These are phyloP conservation scores for Stegastes partitus DNA, from an alignment of 2,113 vertebrate species.

Conservation along the genomic window DNA sequence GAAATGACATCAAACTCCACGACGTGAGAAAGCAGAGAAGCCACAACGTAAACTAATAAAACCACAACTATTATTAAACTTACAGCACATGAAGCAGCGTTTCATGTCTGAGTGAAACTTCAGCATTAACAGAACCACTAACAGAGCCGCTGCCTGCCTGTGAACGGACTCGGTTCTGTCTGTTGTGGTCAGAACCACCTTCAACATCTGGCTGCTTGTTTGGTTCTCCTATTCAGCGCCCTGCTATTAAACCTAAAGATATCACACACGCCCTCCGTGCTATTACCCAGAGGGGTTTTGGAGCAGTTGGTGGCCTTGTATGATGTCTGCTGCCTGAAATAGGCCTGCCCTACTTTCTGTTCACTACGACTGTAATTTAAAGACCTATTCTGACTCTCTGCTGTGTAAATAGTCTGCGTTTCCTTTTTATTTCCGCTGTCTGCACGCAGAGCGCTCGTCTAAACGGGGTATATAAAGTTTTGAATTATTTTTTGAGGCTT, in stretches of 20 bases:
- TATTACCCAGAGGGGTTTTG: conserved; percentile 37
- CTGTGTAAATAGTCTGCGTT: conserved; percentile 7
- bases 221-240: conserved; percentile 68
- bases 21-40: neutral
- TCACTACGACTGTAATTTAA: conserved; percentile 29
- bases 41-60: neutral
- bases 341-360: conserved; percentile 54
- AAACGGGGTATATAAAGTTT: neutral
- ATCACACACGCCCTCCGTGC: conserved; percentile 36
- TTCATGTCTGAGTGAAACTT: neutral
- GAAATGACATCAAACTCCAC: neutral
- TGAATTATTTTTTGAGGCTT: neutral
- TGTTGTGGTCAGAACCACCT: conserved; percentile 46
- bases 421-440: neutral
- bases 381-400: neutral
- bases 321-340: conserved; percentile 60
- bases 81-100: neutral
- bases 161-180: neutral
- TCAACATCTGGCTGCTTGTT: conserved; percentile 59
- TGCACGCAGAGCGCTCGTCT: neutral
- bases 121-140: neutral
- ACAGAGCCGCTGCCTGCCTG: neutral
- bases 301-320: conserved; percentile 49
- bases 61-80: neutral
- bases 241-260: conserved; percentile 78